Evolutionary conservation across 2,113 vertebrate genomes (phyloP), one percentile per base, ranked within the genome.

Genomic region (Paratilapia polleni): DNA sequence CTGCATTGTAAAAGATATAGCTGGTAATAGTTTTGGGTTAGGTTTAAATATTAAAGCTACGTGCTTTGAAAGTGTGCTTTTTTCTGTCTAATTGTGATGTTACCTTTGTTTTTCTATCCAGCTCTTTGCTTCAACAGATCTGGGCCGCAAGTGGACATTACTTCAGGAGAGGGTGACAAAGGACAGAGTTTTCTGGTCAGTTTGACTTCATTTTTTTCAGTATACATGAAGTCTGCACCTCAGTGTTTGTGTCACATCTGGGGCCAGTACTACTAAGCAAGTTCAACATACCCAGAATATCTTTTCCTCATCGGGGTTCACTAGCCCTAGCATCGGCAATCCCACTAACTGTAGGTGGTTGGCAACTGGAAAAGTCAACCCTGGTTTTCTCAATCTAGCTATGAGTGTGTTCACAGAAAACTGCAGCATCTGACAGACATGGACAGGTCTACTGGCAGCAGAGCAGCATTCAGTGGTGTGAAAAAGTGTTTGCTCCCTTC

Each of bases 131-230:
- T 98, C 98, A 0, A 84, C 91, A 8, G 97, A 99, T 92, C 89
- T 99, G 94, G 98, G 98, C 5, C 97, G 94, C 87, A 98, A 96
- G 93, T 99, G 98, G 98, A 96, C 90, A 1, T 94, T 97, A 41
- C 95, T 99, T n/a, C 97, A 97, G 90, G 98, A 99, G 82, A 95
- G 94, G 19, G 98, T 98, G 85, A 97, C 97, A 84, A 99, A 98
- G 92, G 98, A 98, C 86, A 96, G 95, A 77, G 94, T 99, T 61
- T 99, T 97, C 95, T 99, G 98, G 98, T 99, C 63, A 94, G 86
- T 93, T 4, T 0, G 36, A 14, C 17, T 38, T 59, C 38, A 14
- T 73, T 85, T 58, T 22, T 9, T 80, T 2, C n/a, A 15, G 56
- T n/a, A 22, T n/a, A 58, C 43, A 36, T 17, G 4, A 62, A 38